Conservation (phyloP, 2,797 vertebrate species). For the Sebastes hubbsi region DNA sequence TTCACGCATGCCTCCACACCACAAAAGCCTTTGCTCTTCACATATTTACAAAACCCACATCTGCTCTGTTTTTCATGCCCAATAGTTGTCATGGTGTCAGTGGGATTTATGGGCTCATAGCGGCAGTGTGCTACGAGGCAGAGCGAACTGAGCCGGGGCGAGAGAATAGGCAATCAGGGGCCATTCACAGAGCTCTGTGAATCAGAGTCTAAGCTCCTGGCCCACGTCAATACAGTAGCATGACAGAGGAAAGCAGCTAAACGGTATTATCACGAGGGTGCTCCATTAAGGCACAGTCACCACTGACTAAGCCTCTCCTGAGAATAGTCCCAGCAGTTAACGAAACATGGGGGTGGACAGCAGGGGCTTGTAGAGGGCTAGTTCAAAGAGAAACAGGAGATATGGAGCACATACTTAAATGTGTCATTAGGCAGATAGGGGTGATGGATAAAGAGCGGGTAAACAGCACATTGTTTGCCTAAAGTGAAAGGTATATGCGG, state of each 20-base stretch:
- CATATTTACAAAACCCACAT: slow-evolving; percentile 82
- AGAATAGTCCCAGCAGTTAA: slow-evolving; percentile 51
- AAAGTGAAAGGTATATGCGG: slow-evolving; percentile 44
- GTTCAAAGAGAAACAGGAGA: slow-evolving; percentile 49
- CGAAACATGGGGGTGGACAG: slow-evolving; percentile 53
- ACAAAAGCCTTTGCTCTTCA: slow-evolving; percentile 73
- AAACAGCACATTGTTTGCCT: slow-evolving; percentile 50
- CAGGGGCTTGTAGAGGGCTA: slow-evolving; percentile 34
- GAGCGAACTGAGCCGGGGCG: slow-evolving; percentile 61
- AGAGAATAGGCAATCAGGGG: slow-evolving; percentile 81
- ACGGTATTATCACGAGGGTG: slow-evolving; percentile 69
- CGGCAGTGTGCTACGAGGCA: slow-evolving; percentile 69
- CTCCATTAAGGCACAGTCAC: slow-evolving; percentile 75
- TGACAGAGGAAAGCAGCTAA: slow-evolving; percentile 72
- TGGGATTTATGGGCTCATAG: slow-evolving; percentile 76
- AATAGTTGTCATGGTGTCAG: slow-evolving; percentile 71
- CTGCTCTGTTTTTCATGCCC: slow-evolving; percentile 77
- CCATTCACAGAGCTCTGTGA: slow-evolving; percentile 77
- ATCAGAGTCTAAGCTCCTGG: slow-evolving; percentile 70
- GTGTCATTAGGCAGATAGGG: slow-evolving; percentile 45
- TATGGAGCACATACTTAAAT: slow-evolving; percentile 39
- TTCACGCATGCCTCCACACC: slow-evolving; percentile 65
- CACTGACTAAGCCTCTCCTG: slow-evolving; percentile 69
- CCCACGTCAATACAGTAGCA: slow-evolving; percentile 72
- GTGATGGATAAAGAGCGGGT: slow-evolving; percentile 31